Evolutionary conservation across 2,113 vertebrate species (phyloP), one percentile per base, ranked within the genome.

Genomic region (Podocnemis expansa): DNA sequence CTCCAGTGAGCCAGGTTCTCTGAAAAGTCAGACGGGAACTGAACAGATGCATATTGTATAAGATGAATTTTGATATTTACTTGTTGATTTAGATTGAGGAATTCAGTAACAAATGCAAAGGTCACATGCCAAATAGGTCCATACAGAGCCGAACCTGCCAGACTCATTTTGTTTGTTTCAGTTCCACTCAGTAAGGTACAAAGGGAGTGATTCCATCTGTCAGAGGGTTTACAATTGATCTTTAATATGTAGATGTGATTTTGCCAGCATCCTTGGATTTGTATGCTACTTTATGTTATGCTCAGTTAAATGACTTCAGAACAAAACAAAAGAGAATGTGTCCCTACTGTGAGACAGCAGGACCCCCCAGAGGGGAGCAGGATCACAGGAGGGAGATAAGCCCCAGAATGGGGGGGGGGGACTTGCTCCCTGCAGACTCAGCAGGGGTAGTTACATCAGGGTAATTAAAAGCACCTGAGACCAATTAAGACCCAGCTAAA

Each of bases 221-320:
- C 70, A 81, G 1, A 52, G 29, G 27, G 82, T 78, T 80, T 52
- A 76, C 25, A 91, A 90, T 92, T 87, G 41, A 41, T 85, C 91
- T 93, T 96, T 87, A 79, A 80, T 86, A 67, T 4, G 87, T 91
- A 1, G 0, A 1, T 19, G 76, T 22, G 1, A 34, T 70, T 89
- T 25, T 81, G 84, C 82, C 70, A 88, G 12, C 52, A 63, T 52
- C 5, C 4, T 34, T 81, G 22, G 49, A 80, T 87, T 92, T 91
- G 10, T 13, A 91, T 87, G 13, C 43, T 86, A 19, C 54, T 81
- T 19, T 11, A 87, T 89, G 92, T 89, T 25, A 63, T 56, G 25
- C 56, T 85, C 25, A 85, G 70, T 90, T 85, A 83, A 97, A 90
- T 47, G 17, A 0, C 83, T 93, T 93, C 43, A 54, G 76, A 88